Evolutionary conservation across 2,113 vertebrate genomes (phyloP), one percentile per base, ranked within the genome.

Genomic region (Melierax canorus): DNA sequence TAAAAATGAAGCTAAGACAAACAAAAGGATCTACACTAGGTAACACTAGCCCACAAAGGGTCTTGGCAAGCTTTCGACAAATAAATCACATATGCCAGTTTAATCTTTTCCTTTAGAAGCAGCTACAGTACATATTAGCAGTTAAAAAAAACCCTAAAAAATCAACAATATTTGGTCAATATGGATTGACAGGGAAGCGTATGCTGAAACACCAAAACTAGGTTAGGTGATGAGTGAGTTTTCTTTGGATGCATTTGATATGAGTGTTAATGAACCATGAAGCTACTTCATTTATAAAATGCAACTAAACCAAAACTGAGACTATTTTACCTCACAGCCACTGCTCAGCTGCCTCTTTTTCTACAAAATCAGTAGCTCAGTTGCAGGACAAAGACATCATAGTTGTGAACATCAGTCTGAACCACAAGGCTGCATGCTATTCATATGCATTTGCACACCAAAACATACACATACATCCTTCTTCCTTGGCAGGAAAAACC

Each of bases 1-100:
- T 73, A 69, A 79, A 95, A 88, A 72, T 72, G n/a, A 93, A 90
- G 77, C 51, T 64, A 92, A 94, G 34, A 16, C 53, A 91, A 91
- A 87, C 43, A 90, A 43, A 81, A 64, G 29, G 7, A 60, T 76
- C 34, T n/a, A 22, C 2, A 5, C 58, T 53, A 92, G 16, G 18
- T 27, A 81, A 67, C 13, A 7, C 5, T 21, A 68, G 27, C 27
- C 34, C 76, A 85, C 29, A 72, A 36, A 46, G 39, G 32, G 34
- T 69, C 56, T 36, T 77, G 30, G 26, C 36, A 91, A 83, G 8
- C 43, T 76, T 88, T 82, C 43, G 68, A 45, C 12, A 88, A 68
- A 75, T 67, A 87, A 81, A 71, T 67, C 30, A 45, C 3, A 24
- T 15, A 5, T 51, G 21, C 26, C 58, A 81, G 23, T 77, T 79